Evolutionary conservation across 2,888 invertebrate species (phyloP), one percentile per base, ranked within the genome.

Genomic region (Lissonota sp.): DNA sequence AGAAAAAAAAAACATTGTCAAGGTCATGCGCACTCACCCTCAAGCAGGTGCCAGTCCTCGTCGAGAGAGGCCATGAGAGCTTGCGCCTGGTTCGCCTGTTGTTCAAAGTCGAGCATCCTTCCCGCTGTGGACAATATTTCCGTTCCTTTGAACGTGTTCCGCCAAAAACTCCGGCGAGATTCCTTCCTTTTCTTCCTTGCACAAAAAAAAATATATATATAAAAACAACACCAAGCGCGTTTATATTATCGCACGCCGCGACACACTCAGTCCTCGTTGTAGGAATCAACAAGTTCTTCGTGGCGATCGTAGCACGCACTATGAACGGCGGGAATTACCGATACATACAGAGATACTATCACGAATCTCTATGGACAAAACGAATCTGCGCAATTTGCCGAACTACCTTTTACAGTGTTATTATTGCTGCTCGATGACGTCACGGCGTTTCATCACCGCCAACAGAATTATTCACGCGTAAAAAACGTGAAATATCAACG

Each of bases 51-150:
- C 88, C 88, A 89, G 86, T 89, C 87, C 74, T 88, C 88, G 83
- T 88, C 86, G 83, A 87, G 86, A 79, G 88, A 88, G 76, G 87
- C 89, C 82, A 26, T 26, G 26, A 88, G 81, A 73, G 89, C 86
- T 81, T 88, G 88, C 75, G 87, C 86, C 84, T 89, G 89, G 87
- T 89, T 89, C 83, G 89, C 86, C 80, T 89, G 90, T 85, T 89
- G 89, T 88, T 90, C 90, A 72, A 88, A 90, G 86, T 90, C 89
- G 86, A 90, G 88, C 89, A 89, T 90, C 84, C 85, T 84, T 51
- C 14, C 4, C 40, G 80, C 55, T 42, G 49, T 3, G 26, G 75
- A 57, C 58, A 39, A 26, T 57, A 8, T 55, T 39, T 39, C 7
- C n/a, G 8, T 63, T 7, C 6, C 8, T 58, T 40, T 14, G 6